phyloP scores from a whole-genome alignment of 2,113 vertebrate genomes.

The Urocolius indicus region DNA sequence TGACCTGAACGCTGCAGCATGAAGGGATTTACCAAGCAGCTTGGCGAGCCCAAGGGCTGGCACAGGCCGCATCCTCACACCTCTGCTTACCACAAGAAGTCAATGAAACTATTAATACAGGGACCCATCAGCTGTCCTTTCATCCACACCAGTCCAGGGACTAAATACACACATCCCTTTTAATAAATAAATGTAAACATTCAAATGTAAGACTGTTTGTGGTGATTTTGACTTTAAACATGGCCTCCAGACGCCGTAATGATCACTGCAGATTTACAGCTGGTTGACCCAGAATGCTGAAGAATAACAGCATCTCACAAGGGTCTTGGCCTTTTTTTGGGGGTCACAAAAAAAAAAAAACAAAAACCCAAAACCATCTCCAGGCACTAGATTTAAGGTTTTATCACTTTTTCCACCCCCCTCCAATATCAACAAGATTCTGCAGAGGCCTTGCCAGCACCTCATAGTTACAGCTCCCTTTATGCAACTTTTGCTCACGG shows the following conservation, averaged over 20 bases:
- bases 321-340: not conserved
- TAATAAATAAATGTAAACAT: not conserved
- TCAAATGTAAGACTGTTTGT: not conserved
- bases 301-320: not conserved
- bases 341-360: not conserved
- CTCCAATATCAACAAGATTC: not conserved
- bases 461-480: not conserved
- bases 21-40: not conserved
- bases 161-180: not conserved
- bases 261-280: fast-evolving
- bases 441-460: not conserved
- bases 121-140: not conserved
- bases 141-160: not conserved
- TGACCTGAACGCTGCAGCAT: not conserved
- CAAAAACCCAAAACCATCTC: not conserved
- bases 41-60: not conserved
- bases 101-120: not conserved
- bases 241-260: not conserved
- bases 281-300: not conserved
- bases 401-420: not conserved
- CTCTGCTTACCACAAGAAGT: not conserved
- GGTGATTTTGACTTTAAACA: not conserved
- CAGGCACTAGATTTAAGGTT: not conserved
- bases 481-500: not conserved
- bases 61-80: not conserved